Conservation (phyloP, 23 tunicate species). For the Halocynthia aurantium region DNA sequence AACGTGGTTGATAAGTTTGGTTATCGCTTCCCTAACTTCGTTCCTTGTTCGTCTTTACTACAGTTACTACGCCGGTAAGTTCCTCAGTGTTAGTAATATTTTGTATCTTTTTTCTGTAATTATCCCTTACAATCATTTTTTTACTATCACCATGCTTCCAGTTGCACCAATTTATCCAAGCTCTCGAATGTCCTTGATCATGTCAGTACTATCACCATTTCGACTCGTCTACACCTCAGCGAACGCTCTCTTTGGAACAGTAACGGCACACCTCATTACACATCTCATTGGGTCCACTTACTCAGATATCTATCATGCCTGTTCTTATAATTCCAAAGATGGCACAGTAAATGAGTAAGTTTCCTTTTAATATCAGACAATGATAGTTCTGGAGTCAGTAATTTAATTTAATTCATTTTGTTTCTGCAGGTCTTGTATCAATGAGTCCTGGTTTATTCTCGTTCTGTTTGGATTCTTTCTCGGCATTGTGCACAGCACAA, state of each 20-base stretch:
- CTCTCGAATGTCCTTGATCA: background rate
- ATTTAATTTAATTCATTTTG: background rate
- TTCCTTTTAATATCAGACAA: too few relatives aligned
- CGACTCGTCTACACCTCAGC: background rate
- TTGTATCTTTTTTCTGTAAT: too few relatives aligned
- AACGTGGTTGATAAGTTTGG: background rate
- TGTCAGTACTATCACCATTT: background rate
- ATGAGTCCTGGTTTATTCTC: constrained; percentile 55
- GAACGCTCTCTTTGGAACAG: background rate
- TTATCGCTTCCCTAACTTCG: background rate
- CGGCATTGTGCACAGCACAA: constrained; percentile 27
- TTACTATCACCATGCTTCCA: background rate
- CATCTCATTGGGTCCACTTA: background rate
- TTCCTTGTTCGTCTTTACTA: background rate
- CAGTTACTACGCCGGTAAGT: background rate
- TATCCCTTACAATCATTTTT: too few relatives aligned
- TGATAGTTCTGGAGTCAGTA: too few relatives aligned
- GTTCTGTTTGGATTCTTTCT: constrained; percentile 32
- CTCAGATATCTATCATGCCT: background rate
- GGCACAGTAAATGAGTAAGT: too few relatives aligned
- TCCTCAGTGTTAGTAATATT: too few relatives aligned
- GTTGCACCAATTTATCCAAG: background rate
- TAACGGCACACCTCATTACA: background rate
- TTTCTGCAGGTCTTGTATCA: constrained; percentile 29
- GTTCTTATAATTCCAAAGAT: background rate